Percentiles rank a stretch among this genome's conserved stretches.
phyloP scores from a whole-genome alignment of 2,113 vertebrate genomes.

The Narcine bancroftii region DNA sequence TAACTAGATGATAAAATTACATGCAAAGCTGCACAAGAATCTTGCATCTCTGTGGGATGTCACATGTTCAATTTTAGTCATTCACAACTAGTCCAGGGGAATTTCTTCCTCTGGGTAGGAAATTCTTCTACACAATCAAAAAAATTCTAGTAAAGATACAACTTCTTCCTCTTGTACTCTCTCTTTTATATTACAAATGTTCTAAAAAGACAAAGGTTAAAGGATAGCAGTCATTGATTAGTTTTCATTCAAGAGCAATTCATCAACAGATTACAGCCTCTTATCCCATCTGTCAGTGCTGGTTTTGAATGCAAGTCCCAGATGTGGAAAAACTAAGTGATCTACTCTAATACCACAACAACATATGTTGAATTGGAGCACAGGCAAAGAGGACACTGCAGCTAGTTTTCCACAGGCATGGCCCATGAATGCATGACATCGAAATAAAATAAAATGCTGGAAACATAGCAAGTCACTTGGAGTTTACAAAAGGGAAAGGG shows the following conservation, averaged over 20 bases:
- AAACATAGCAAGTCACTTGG: not conserved
- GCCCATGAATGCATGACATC: not conserved
- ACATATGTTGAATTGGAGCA: not conserved
- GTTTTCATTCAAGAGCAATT: not conserved
- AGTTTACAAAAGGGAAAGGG: not conserved
- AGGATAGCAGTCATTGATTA: conserved; percentile 7
- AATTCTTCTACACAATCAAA: not conserved
- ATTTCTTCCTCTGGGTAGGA: not conserved
- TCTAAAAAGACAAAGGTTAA: not conserved
- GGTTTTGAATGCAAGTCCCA: not conserved
- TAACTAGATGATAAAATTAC: not conserved
- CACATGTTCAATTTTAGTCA: not conserved
- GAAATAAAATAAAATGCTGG: not conserved
- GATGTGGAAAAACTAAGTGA: conserved; percentile 20
- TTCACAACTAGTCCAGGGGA: not conserved
- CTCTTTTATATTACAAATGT: not conserved
- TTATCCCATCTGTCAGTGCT: conserved; percentile 1
- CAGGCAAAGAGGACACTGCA: not conserved
- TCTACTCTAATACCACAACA: not conserved
- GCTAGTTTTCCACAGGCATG: not conserved
- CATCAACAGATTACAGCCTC: conserved; percentile 11
- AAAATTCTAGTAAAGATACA: not conserved
- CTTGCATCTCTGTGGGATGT: not conserved
- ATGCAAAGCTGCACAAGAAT: not conserved
- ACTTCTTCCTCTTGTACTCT: not conserved